Percentiles rank a stretch among this genome's conserved stretches.
Evolutionary conservation across 2,113 vertebrate genomes (phyloP).

Genomic region (Triplophysa siluroides): DNA sequence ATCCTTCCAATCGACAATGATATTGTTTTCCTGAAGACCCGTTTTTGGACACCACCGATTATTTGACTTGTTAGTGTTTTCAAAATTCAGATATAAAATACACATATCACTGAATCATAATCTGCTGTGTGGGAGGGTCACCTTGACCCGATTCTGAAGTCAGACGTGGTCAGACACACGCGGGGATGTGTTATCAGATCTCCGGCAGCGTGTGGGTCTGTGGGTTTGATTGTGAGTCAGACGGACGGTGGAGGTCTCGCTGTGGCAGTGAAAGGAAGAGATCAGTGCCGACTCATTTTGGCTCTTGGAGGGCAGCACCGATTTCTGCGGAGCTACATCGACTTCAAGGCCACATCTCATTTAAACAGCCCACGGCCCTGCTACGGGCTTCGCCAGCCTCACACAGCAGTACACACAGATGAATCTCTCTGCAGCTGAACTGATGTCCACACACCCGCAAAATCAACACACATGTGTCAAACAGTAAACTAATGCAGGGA

Average conservation of each 20-base stretch:
- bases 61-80: too few relatives aligned
- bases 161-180: too few relatives aligned
- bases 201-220: neutral
- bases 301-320: neutral
- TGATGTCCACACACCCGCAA: too few relatives aligned
- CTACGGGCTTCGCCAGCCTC: neutral
- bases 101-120: neutral
- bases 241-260: neutral
- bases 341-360: conserved; percentile 14
- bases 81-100: neutral
- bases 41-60: too few relatives aligned
- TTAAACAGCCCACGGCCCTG: conserved; percentile 14
- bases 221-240: neutral
- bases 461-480: too few relatives aligned
- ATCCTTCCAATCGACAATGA: neutral
- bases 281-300: conserved; percentile 17
- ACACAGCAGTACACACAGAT: neutral
- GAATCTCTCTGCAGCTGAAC: neutral
- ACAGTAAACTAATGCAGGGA: too few relatives aligned
- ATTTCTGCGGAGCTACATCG: neutral
- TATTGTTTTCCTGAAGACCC: neutral
- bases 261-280: neutral
- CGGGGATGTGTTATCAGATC: too few relatives aligned
- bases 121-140: neutral
- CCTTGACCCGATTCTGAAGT: neutral